phyloP scores from a whole-genome alignment of 92 coral and sea anemone species.

The Anthopleura xanthogrammica region DNA sequence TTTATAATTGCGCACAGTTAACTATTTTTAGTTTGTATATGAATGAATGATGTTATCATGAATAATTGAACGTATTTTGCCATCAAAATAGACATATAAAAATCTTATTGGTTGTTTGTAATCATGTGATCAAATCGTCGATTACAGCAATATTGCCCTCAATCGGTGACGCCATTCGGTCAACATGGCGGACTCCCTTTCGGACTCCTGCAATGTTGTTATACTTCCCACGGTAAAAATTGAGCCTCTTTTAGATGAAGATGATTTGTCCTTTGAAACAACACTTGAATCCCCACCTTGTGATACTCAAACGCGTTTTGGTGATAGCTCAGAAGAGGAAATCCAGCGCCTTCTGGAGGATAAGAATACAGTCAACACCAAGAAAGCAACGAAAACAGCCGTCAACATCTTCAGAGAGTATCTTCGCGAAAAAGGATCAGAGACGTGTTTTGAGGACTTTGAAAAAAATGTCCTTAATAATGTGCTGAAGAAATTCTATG shows the following conservation, averaged over 20 bases:
- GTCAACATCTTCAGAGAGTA: constrained; percentile 87
- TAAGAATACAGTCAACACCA: constrained; percentile 72
- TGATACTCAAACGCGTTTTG: constrained; percentile 72
- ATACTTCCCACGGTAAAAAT: constrained; percentile 55
- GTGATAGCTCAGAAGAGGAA: constrained; percentile 82
- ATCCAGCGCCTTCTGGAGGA: constrained; percentile 77
- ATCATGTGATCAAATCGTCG: constrained; percentile 23
- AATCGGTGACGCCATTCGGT: constrained; percentile 29
- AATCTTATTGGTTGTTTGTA: constrained; percentile 18
- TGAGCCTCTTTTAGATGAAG: constrained; percentile 48
- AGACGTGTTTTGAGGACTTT: constrained; percentile 65
- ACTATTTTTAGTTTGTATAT: too few relatives aligned
- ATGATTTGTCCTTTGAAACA: constrained; percentile 30
- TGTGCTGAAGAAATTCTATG: constrained; percentile 83
- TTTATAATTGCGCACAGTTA: too few relatives aligned
- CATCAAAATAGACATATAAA: too few relatives aligned
- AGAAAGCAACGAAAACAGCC: constrained; percentile 77
- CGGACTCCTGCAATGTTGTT: constrained; percentile 31
- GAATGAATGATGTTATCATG: too few relatives aligned
- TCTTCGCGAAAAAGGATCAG: constrained; percentile 77
- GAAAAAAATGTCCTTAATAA: constrained; percentile 72
- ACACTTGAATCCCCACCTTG: constrained; percentile 47
- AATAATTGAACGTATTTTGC: too few relatives aligned
- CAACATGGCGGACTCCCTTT: constrained; percentile 32
- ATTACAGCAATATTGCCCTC: constrained; percentile 21